A percentile compares a stretch with the other conserved stretches of the same genome.
Evolutionary conservation across 92 coral and sea anemone genomes (phyloP).

Genomic region (Umimayanthus kanabou): DNA sequence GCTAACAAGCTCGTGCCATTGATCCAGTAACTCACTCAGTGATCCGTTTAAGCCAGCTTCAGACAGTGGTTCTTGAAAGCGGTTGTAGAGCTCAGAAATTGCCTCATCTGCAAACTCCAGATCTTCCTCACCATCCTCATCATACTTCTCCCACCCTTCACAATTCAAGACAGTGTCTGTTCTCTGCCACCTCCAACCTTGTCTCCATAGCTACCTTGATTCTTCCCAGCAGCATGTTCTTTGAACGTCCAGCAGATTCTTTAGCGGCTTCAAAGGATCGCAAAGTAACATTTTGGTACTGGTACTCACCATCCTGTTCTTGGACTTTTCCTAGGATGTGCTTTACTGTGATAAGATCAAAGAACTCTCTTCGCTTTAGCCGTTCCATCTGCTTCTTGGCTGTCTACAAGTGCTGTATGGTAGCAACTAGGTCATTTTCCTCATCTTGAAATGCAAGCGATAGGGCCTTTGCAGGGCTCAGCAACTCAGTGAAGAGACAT

Average conservation of each 20-base stretch:
- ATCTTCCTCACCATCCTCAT: conserved; percentile 62
- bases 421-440: conserved; percentile 43
- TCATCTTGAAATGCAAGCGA: too few species aligned
- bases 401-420: conserved; percentile 44
- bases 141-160: conserved; percentile 70
- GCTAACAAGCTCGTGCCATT: conserved; percentile 64
- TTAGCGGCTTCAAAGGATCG: conserved; percentile 47
- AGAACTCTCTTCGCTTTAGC: conserved; percentile 43
- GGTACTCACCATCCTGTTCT: conserved; percentile 45
- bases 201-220: conserved; percentile 54
- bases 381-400: conserved; percentile 68
- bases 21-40: conserved; percentile 37
- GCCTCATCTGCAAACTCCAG: conserved; percentile 57
- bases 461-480: too few species aligned
- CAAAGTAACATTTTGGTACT: conserved; percentile 56
- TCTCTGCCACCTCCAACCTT: conserved; percentile 68
- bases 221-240: conserved; percentile 43
- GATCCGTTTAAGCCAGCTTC: conserved; percentile 41
- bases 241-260: conserved; percentile 31
- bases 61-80: conserved; percentile 65
- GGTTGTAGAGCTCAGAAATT: conserved; percentile 50
- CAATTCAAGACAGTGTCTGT: conserved; percentile 46
- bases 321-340: conserved; percentile 57
- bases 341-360: conserved; percentile 55
- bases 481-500: too few species aligned